These are phyloP conservation scores for Typhlichthys subterraneus DNA, from an alignment of 2,797 vertebrate genomes.

Conservation along the genomic window DNA sequence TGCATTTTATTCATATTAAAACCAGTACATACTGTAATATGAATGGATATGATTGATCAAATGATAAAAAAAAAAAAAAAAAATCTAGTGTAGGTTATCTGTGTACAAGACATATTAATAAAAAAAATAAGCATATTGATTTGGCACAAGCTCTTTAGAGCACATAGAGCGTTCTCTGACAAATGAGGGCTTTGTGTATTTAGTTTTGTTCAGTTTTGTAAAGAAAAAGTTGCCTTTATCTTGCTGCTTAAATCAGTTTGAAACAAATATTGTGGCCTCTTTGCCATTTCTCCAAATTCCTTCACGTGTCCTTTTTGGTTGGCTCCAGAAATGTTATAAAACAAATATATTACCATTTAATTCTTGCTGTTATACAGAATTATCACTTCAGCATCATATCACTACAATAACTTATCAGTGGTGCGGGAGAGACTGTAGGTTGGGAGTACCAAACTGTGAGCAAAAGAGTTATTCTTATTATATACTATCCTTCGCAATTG, in stretches of 20 bases:
- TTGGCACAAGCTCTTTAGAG: neutral
- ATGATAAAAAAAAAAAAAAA: too few relatives aligned
- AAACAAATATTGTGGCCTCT: too few relatives aligned
- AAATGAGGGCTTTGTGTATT: constrained; percentile 2
- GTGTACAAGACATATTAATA: too few relatives aligned
- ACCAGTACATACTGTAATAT: neutral
- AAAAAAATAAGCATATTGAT: too few relatives aligned
- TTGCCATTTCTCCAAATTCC: too few relatives aligned
- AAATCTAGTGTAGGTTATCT: too few relatives aligned
- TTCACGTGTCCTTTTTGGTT: too few relatives aligned
- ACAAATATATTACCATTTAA: neutral
- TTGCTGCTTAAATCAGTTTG: neutral
- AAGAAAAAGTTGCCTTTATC: neutral
- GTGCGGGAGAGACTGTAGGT: too few relatives aligned
- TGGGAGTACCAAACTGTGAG: too few relatives aligned
- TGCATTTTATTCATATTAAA: neutral
- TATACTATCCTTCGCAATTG: too few relatives aligned
- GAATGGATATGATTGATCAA: too few relatives aligned
- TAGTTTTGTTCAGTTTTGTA: neutral
- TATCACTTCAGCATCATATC: neutral
- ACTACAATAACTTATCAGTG: neutral
- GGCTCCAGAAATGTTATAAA: neutral
- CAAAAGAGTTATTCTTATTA: too few relatives aligned
- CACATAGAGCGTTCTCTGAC: neutral
- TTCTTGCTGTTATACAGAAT: neutral